Evolutionary conservation across 2,797 vertebrate species (phyloP).

Genomic region (Galaxias olidus): DNA sequence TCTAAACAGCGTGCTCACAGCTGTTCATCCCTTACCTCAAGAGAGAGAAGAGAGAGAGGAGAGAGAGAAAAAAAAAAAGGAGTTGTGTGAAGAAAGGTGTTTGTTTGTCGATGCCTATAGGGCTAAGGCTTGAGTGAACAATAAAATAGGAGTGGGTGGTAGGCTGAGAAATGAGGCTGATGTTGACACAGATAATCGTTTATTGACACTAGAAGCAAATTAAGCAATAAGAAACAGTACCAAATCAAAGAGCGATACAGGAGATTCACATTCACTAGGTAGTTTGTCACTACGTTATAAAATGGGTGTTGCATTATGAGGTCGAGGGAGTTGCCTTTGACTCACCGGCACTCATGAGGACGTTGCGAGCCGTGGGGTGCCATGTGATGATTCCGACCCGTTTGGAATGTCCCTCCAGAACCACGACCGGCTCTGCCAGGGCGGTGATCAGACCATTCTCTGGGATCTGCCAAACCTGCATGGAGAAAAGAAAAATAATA

Average conservation of each 20-base stretch:
- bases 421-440: constrained; percentile 88
- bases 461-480: constrained; percentile 96
- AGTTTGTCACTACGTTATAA: not conserved
- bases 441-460: constrained; percentile 89
- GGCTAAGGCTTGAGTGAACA: too few species aligned
- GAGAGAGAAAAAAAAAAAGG: not conserved
- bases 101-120: too few species aligned
- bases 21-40: too few species aligned
- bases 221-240: too few species aligned
- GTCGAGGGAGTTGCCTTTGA: too few species aligned
- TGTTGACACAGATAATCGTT: not conserved
- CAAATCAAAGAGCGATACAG: too few species aligned
- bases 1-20: too few species aligned
- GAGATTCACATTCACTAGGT: too few species aligned
- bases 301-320: not conserved
- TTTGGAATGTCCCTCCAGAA: constrained; percentile 94
- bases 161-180: not conserved
- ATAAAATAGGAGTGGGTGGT: too few species aligned
- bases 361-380: constrained; percentile 94
- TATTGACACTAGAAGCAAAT: not conserved
- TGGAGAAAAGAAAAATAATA: not conserved
- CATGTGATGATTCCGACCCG: constrained; percentile 94
- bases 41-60: not conserved
- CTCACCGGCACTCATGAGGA: constrained; percentile 94
- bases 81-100: too few species aligned